Evolutionary conservation across 2,113 vertebrate species (phyloP).

Genomic region (Dasyprocta punctata): DNA sequence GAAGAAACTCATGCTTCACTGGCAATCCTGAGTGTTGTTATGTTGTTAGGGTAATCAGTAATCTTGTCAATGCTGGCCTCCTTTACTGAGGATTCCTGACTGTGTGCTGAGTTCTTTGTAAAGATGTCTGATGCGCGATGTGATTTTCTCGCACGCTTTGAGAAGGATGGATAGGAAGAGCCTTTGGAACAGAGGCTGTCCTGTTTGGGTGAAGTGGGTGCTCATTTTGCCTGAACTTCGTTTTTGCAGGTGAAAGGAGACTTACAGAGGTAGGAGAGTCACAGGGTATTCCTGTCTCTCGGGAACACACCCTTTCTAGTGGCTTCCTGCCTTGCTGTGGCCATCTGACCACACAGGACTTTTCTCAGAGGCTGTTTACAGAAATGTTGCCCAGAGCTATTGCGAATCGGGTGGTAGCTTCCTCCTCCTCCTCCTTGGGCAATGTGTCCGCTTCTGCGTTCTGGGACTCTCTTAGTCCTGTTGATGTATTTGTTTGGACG

Average conservation of each 20-base stretch:
- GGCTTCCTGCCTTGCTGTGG: background rate
- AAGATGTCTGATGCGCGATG: background rate
- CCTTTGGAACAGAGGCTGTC: too few relatives aligned
- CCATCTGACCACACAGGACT: background rate
- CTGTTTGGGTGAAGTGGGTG: background rate
- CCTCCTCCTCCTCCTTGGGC: background rate
- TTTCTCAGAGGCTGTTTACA: background rate
- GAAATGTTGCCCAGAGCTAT: background rate
- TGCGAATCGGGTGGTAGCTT: background rate
- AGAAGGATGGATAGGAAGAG: background rate
- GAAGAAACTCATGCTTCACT: background rate
- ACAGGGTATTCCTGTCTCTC: background rate
- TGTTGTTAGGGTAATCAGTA: background rate
- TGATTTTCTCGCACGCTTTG: background rate
- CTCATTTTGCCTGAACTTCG: background rate
- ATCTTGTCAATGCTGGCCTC: too few relatives aligned
- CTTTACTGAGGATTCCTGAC: background rate
- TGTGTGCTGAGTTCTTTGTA: background rate
- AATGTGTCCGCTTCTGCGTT: background rate
- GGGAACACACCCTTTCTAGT: accelerated
- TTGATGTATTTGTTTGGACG: constrained; percentile 73
- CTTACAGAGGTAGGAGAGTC: background rate
- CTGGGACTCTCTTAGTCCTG: background rate
- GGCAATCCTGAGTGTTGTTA: background rate
- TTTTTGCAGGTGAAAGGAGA: background rate